phyloP scores from a whole-genome alignment of 2,113 vertebrate species.

The Lepus timidus region DNA sequence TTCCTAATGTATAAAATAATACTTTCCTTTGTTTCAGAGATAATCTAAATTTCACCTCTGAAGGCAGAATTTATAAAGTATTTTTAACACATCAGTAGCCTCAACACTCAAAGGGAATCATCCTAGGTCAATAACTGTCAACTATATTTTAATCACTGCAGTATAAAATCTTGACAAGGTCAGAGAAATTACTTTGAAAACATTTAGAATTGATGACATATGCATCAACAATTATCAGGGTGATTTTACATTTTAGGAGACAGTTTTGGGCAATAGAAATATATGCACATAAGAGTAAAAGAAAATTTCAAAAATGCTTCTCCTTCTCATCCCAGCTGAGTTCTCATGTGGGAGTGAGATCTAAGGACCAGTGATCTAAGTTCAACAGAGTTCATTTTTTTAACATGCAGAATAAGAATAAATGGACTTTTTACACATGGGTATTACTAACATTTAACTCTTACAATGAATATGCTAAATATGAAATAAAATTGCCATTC shows the following conservation, averaged over 20 bases:
- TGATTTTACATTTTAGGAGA: constrained; percentile 38
- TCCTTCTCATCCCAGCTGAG: neutral
- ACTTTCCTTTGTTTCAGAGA: neutral
- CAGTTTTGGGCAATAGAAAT: neutral
- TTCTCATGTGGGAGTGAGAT: neutral
- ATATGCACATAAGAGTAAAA: neutral
- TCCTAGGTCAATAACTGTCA: constrained; percentile 50
- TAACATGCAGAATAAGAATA: neutral
- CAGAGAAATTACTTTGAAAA: constrained; percentile 39
- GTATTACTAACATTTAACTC: neutral
- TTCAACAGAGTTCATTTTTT: neutral
- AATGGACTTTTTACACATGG: neutral
- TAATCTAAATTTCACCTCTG: neutral
- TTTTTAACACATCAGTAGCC: neutral
- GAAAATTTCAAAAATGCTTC: neutral
- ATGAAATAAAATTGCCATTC: neutral
- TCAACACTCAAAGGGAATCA: neutral
- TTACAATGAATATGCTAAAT: neutral
- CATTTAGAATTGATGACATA: constrained; percentile 23
- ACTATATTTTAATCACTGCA: neutral
- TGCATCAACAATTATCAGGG: neutral
- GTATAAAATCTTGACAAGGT: constrained; percentile 36
- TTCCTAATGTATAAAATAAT: neutral
- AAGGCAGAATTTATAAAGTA: neutral
- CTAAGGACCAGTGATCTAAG: neutral